A percentile compares a stretch with the other conserved stretches of the same genome.
These are phyloP conservation scores for Sesia apiformis DNA, from an alignment of 2,888 invertebrate species.

Conservation along the genomic window DNA sequence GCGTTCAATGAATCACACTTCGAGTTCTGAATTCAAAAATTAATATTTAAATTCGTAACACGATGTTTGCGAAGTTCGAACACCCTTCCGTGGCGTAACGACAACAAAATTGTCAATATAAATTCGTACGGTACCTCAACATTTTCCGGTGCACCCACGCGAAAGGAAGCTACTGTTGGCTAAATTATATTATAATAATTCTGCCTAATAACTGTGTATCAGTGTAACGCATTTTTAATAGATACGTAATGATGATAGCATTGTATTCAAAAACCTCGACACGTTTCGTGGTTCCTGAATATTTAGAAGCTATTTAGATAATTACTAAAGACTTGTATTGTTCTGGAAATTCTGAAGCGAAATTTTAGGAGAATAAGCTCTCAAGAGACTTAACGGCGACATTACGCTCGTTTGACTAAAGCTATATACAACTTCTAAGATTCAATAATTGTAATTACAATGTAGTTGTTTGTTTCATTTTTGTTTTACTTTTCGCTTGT, in stretches of 20 bases:
- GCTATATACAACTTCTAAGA: too few relatives aligned
- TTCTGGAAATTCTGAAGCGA: too few relatives aligned
- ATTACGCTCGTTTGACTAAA: too few relatives aligned
- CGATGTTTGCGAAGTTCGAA: slow-evolving; percentile 18
- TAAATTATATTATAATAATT: slow-evolving; percentile 36
- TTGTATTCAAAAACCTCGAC: slow-evolving; percentile 4
- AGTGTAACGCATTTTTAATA: slow-evolving; percentile 36
- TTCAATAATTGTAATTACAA: too few relatives aligned
- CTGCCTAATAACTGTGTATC: slow-evolving; percentile 37
- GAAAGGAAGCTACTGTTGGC: slow-evolving; percentile 26
- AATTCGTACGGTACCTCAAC: slow-evolving; percentile 20
- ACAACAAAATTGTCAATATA: slow-evolving; percentile 11
- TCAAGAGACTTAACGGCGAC: too few relatives aligned
- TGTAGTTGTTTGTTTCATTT: too few relatives aligned
- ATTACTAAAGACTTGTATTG: too few relatives aligned
- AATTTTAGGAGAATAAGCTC: too few relatives aligned
- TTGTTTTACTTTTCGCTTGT: too few relatives aligned
- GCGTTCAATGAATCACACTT: neutral
- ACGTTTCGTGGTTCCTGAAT: slow-evolving; percentile 2
- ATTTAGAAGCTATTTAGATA: too few relatives aligned
- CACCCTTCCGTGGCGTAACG: slow-evolving; percentile 22
- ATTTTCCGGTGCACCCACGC: slow-evolving; percentile 45
- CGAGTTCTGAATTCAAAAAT: neutral
- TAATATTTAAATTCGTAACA: slow-evolving; percentile 20
- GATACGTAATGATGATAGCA: slow-evolving; percentile 7